Evolutionary conservation across 1,140 invertebrate species (phyloP), one percentile per base, ranked within the genome.

Genomic region (Aporrectodea caliginosa): DNA sequence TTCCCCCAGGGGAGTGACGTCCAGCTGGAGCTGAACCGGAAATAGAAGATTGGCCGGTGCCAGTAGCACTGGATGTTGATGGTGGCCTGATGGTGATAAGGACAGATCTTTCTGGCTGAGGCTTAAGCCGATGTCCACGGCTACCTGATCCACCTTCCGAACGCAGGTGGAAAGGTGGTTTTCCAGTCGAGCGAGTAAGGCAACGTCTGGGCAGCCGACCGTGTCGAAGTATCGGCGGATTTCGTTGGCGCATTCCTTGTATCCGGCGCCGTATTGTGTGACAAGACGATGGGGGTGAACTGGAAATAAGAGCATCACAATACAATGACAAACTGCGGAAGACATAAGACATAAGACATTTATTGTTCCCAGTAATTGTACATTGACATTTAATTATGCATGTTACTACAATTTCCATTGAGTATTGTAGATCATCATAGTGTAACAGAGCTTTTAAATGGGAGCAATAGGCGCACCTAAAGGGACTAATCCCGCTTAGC

Each of bases 161-260:
- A 22, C 43, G 43, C 43, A 58, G 6, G 6, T 58, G 6, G 6
- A 6, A 6, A 58, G 43, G 43, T 58, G 43, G 43, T 58, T 12
- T 58, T 58, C 43, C 43, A 58, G 43, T 58, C 43, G 43, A 22
- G 43, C 22, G 43, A 58, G 43, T 22, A 58, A 22, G 6, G 43
- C 6, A 22, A 58, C 43, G 43, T 58, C 43, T 22, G 43, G 6
- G 43, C 43, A 22, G 6, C 43, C 43, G 6, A 58, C 43, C 43
- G 43, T 58, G 75, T 0, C 68, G n/a, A 43, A 68, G 43, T 77
- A 77, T 33, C 68, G 75, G 27, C 16, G 34, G 33, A 77, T 43
- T 43, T 77, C 75, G 27, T 31, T 68, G 22, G 75, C 75, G 35
- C 75, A 77, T 29, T 77, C 75, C 29, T 68, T 68, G 43, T 68